A percentile compares a stretch with the other conserved stretches of the same genome.
Evolutionary conservation across 2,888 invertebrate species (phyloP).

Genomic region (Syrista parreyssii): DNA sequence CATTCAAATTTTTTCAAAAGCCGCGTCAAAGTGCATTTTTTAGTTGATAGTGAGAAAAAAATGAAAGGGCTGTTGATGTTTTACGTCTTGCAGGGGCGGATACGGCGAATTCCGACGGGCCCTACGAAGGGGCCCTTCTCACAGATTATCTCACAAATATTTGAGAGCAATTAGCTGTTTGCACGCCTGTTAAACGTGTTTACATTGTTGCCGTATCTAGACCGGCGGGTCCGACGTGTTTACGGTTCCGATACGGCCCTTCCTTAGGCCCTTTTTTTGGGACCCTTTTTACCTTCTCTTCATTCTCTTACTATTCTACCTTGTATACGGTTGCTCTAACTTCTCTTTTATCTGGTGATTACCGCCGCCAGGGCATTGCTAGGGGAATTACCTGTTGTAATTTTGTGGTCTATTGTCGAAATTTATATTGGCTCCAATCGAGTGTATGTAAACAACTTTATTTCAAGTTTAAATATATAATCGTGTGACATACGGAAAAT

Average conservation of each 20-base stretch:
- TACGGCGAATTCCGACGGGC: background rate
- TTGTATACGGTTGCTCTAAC: background rate
- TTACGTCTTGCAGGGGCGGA: background rate
- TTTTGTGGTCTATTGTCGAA: background rate
- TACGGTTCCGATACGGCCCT: slow-evolving; percentile 40
- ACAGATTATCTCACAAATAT: slow-evolving; percentile 61
- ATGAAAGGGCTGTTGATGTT: background rate
- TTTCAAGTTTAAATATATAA: background rate
- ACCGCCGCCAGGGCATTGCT: background rate
- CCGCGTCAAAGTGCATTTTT: background rate
- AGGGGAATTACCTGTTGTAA: background rate
- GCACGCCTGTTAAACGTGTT: slow-evolving; percentile 57
- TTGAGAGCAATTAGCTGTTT: slow-evolving; percentile 64
- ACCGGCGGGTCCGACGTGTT: slow-evolving; percentile 44
- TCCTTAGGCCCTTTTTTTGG: background rate
- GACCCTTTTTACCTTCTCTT: background rate
- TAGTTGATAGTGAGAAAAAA: background rate
- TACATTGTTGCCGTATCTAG: slow-evolving; percentile 57
- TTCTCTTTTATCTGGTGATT: background rate
- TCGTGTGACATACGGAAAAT: background rate
- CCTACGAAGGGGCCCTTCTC: background rate
- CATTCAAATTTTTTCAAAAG: background rate
- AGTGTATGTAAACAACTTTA: background rate
- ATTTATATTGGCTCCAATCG: background rate
- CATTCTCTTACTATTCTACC: background rate